Conservation (phyloP, 2,888 invertebrate genomes). For the Isoperla grammatica region DNA sequence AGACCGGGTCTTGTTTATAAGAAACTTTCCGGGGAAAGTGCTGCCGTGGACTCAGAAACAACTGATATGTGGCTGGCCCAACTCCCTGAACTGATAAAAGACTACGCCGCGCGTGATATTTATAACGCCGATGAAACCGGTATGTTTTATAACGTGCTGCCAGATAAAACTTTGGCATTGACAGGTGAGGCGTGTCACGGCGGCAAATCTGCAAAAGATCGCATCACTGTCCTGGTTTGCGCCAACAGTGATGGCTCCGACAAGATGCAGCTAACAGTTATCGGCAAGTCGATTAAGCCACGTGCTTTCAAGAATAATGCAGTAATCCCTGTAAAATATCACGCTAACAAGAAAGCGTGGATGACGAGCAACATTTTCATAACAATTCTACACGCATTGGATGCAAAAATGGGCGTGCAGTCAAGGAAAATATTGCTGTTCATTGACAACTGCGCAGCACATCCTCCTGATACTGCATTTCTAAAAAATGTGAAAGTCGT, state of each 20-base stretch:
- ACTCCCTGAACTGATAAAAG: no score
- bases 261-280: conserved; percentile 10
- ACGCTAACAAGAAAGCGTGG: no score
- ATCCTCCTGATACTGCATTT: no score
- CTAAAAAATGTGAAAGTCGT: no score
- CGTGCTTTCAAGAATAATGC: neutral
- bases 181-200: conserved; percentile 35
- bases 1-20: no score
- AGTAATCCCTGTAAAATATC: neutral
- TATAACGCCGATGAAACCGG: conserved; percentile 32
- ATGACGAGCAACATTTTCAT: conserved; percentile 6
- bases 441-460: conserved; percentile 9
- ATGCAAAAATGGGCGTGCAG: conserved; percentile 3
- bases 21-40: no score
- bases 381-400: conserved; percentile 1
- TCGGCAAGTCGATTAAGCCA: conserved; percentile 14
- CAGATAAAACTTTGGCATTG: conserved; percentile 26
- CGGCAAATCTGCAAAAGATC: conserved; percentile 35
- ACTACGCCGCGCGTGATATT: conserved; percentile 28
- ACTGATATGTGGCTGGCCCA: no score
- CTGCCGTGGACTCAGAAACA: no score
- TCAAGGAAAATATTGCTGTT: conserved; percentile 17
- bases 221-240: conserved; percentile 34
- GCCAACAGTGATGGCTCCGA: conserved; percentile 23
- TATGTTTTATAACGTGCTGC: no score